Evolutionary conservation across 2,888 invertebrate species (phyloP).

Genomic region (Scaeva pyrastri): DNA sequence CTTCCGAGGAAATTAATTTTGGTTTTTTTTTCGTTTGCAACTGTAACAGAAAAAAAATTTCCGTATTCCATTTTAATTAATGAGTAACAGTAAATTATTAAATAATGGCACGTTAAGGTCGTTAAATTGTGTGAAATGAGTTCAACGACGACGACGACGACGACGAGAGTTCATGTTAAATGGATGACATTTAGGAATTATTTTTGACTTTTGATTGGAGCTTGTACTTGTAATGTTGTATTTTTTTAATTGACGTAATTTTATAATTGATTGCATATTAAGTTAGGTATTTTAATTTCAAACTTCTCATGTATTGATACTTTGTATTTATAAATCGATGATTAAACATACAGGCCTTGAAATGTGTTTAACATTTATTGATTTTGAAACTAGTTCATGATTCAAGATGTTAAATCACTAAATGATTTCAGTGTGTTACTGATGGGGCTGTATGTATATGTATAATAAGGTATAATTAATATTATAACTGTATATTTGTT

Average conservation of each 20-base stretch:
- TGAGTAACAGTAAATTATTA: conserved; percentile 12
- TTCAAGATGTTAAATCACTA: too few species aligned
- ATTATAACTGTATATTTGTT: too few species aligned
- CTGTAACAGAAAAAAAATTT: not conserved
- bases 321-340: too few species aligned
- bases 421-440: too few species aligned
- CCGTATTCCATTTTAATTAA: conserved; percentile 2
- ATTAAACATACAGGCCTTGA: too few species aligned
- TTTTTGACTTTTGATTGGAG: not conserved
- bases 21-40: not conserved
- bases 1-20: not conserved
- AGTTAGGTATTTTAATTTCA: not conserved
- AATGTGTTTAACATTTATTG: too few species aligned
- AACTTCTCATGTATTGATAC: too few species aligned
- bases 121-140: conserved; percentile 17
- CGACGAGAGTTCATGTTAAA: conserved; percentile 13
- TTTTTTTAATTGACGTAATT: not conserved
- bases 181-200: not conserved
- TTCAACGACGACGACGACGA: too few species aligned
- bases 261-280: not conserved
- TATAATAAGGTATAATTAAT: too few species aligned
- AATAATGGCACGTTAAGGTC: conserved; percentile 1
- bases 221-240: not conserved
- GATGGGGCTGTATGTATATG: too few species aligned
- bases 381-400: too few species aligned